A percentile compares a stretch with the other conserved stretches of the same genome.
phyloP scores from a whole-genome alignment of 2,888 invertebrate genomes.

The Thecocarcelia acutangulata region DNA sequence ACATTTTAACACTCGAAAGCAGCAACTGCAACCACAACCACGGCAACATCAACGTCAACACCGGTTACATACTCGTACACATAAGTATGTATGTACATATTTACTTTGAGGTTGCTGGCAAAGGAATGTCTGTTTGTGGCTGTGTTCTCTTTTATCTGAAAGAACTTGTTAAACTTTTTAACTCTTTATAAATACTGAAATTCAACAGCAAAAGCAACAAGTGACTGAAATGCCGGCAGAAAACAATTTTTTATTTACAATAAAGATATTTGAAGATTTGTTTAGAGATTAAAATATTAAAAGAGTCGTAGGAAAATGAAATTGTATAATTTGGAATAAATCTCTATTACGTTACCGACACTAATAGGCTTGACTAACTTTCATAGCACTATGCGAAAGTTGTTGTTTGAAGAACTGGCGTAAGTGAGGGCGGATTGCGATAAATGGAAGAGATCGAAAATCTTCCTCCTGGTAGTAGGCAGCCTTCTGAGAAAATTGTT shows the following conservation, averaged over 20 bases:
- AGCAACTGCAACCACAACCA: constrained; percentile 3
- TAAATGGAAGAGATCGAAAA: too few relatives aligned
- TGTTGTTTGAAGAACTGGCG: too few relatives aligned
- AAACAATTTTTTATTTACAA: constrained; percentile 51
- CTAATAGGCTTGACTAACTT: too few relatives aligned
- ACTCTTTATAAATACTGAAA: constrained; percentile 34
- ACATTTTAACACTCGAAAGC: constrained; percentile 41
- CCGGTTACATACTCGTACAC: neutral
- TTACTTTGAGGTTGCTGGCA: constrained; percentile 24
- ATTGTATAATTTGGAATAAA: neutral
- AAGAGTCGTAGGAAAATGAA: neutral
- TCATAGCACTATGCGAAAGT: too few relatives aligned
- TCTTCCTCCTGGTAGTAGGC: too few relatives aligned
- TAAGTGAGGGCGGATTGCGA: too few relatives aligned
- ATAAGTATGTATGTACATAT: neutral
- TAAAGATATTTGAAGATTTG: constrained; percentile 45
- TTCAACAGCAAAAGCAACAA: constrained; percentile 21
- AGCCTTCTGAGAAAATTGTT: too few relatives aligned
- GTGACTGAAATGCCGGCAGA: constrained; percentile 50
- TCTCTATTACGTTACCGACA: neutral
- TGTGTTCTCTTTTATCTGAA: constrained; percentile 36
- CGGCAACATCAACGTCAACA: too few relatives aligned
- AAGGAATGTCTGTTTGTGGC: constrained; percentile 7
- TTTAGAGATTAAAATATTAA: constrained; percentile 25
- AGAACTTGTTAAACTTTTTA: constrained; percentile 59